Percentiles rank a stretch among this genome's conserved stretches.
Conservation (phyloP, 1,140 invertebrate species). For the Bemisia tabaci region DNA sequence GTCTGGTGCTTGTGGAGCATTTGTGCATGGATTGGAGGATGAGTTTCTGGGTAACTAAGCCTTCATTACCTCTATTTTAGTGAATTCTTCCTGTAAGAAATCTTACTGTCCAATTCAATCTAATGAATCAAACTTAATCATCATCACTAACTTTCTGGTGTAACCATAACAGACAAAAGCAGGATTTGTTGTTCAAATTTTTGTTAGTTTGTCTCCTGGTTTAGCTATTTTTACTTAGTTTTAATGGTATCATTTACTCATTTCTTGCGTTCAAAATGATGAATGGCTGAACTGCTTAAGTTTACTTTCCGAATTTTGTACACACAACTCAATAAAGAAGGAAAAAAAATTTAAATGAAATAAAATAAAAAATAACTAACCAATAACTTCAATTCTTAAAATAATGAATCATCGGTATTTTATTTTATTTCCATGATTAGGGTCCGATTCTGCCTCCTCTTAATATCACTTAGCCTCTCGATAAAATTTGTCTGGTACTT, state of each 20-base stretch:
- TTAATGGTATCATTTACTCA: background rate
- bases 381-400: too few species aligned
- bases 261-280: too few species aligned
- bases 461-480: too few species aligned
- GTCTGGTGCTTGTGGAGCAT: slow-evolving; percentile 91
- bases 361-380: too few species aligned
- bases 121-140: background rate
- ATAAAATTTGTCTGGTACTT: too few species aligned
- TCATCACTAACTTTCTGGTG: background rate
- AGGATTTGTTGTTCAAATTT: background rate
- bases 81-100: background rate
- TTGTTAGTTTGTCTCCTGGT: background rate
- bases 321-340: too few species aligned
- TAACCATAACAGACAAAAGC: background rate
- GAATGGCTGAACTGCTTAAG: too few species aligned
- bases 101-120: background rate
- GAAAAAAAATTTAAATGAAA: too few species aligned
- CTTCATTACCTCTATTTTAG: slow-evolving; percentile 1
- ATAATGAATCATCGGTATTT: too few species aligned
- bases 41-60: slow-evolving; percentile 67
- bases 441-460: too few species aligned
- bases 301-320: too few species aligned
- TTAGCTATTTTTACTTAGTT: background rate
- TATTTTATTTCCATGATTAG: too few species aligned
- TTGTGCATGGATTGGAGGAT: slow-evolving; percentile 97